Evolutionary conservation across 2,888 invertebrate genomes (phyloP).

Genomic region (Hybos culiciformis): DNA sequence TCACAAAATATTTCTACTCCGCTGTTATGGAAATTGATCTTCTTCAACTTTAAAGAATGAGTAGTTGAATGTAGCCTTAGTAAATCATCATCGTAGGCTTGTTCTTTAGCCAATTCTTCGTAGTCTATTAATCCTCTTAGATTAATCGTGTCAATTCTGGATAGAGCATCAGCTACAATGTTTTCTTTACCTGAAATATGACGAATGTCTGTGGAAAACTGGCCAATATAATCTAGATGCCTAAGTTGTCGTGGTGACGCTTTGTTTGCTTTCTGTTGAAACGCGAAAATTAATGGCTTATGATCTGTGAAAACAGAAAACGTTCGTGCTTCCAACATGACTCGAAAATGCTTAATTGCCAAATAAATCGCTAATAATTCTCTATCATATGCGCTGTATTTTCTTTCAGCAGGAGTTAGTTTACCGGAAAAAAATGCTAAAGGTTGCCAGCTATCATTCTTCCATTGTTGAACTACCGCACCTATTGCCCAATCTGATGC

Average conservation of each 20-base stretch:
- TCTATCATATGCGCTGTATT: not conserved
- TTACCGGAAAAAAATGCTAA: too few species aligned
- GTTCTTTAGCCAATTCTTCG: not conserved
- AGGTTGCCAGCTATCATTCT: not conserved
- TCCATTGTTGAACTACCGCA: not conserved
- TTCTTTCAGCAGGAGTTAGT: not conserved
- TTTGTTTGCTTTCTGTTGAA: not conserved
- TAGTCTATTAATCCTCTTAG: not conserved
- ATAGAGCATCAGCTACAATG: not conserved
- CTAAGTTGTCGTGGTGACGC: conserved; percentile 4
- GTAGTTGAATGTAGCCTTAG: not conserved
- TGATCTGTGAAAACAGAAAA: not conserved
- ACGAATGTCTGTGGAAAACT: conserved; percentile 2
- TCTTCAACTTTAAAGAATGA: not conserved
- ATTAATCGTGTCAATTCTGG: conserved; percentile 2
- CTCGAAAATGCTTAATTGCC: conserved; percentile 1
- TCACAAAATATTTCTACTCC: not conserved
- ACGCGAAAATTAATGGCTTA: not conserved
- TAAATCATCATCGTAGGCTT: conserved; percentile 3
- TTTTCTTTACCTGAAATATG: conserved; percentile 3
- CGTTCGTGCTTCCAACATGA: not conserved
- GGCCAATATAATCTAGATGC: conserved; percentile 4
- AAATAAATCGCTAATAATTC: not conserved
- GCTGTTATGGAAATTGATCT: not conserved
- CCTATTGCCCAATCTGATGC: not conserved